phyloP scores from a whole-genome alignment of 2,113 vertebrate genomes.

The Xiphophorus maculatus region DNA sequence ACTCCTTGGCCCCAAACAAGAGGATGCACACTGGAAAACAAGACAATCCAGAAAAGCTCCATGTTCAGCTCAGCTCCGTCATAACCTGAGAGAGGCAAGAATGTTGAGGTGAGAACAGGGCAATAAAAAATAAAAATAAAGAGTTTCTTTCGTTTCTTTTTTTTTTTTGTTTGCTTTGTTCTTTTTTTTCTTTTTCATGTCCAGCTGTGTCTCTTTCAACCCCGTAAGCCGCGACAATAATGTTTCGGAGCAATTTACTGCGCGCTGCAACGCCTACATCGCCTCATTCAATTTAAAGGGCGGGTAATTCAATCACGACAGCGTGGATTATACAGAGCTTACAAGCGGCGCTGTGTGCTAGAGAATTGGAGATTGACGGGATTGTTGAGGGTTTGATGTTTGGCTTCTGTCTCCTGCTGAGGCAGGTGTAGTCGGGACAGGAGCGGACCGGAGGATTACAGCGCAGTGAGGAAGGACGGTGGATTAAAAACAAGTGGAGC shows the following conservation, averaged over 20 bases:
- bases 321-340: constrained; percentile 70
- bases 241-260: constrained; percentile 50
- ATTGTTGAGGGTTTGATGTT: constrained; percentile 42
- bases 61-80: constrained; percentile 82
- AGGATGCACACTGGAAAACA: constrained; percentile 77
- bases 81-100: constrained; percentile 73
- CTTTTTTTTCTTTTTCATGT: neutral
- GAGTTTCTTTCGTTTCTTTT: constrained; percentile 18
- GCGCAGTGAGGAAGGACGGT: constrained; percentile 15
- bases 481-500: constrained; percentile 52
- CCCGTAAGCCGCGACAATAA: constrained; percentile 53
- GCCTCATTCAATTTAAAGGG: constrained; percentile 56
- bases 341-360: constrained; percentile 34
- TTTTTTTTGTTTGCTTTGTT: neutral
- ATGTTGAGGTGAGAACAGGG: constrained; percentile 1
- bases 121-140: constrained; percentile 17
- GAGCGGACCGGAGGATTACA: constrained; percentile 22
- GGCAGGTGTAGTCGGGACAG: constrained; percentile 20
- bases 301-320: constrained; percentile 69
- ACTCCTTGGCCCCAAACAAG: constrained; percentile 80
- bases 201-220: constrained; percentile 22
- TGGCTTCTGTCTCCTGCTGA: constrained; percentile 11
- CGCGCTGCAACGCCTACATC: constrained; percentile 24
- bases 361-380: constrained; percentile 59
- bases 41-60: constrained; percentile 85